These are phyloP conservation scores for Diloba caeruleocephala DNA, from an alignment of 2,888 invertebrate genomes.

Conservation along the genomic window DNA sequence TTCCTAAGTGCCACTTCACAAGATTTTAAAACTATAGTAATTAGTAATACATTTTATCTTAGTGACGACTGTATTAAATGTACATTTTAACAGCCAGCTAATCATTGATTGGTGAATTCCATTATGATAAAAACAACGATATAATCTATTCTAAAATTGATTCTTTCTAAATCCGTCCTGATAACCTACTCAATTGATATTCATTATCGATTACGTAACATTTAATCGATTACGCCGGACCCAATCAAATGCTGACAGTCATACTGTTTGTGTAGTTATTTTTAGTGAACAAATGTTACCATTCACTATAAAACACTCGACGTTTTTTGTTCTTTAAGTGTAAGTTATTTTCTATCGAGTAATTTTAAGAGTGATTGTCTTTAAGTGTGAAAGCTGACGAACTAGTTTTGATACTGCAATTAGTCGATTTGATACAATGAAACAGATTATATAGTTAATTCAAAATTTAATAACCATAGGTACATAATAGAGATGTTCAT, in stretches of 20 bases:
- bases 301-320: slow-evolving; percentile 84
- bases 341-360: slow-evolving; percentile 77
- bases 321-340: slow-evolving; percentile 73
- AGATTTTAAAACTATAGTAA: slow-evolving; percentile 10
- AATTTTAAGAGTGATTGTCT: slow-evolving; percentile 66
- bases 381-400: slow-evolving; percentile 39
- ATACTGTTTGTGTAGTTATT: slow-evolving; percentile 62
- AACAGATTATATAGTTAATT: slow-evolving; percentile 43
- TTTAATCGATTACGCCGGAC: slow-evolving; percentile 43
- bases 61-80: slow-evolving; percentile 8
- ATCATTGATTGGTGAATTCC: slow-evolving; percentile 9
- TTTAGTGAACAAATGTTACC: slow-evolving; percentile 88
- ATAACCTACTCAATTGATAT: slow-evolving; percentile 32
- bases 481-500: slow-evolving; percentile 33
- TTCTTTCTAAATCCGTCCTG: slow-evolving; percentile 45
- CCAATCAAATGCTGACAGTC: slow-evolving; percentile 50
- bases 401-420: slow-evolving; percentile 28
- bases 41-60: background rate
- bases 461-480: slow-evolving; percentile 48
- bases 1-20: slow-evolving; percentile 20
- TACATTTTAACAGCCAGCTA: slow-evolving; percentile 7
- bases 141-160: slow-evolving; percentile 49
- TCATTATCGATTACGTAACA: slow-evolving; percentile 33
- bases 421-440: slow-evolving; percentile 40
- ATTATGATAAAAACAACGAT: slow-evolving; percentile 23